Base-by-base conservation (phyloP, 2,113 vertebrate genomes). In the Noctilio leporinus region DNA sequence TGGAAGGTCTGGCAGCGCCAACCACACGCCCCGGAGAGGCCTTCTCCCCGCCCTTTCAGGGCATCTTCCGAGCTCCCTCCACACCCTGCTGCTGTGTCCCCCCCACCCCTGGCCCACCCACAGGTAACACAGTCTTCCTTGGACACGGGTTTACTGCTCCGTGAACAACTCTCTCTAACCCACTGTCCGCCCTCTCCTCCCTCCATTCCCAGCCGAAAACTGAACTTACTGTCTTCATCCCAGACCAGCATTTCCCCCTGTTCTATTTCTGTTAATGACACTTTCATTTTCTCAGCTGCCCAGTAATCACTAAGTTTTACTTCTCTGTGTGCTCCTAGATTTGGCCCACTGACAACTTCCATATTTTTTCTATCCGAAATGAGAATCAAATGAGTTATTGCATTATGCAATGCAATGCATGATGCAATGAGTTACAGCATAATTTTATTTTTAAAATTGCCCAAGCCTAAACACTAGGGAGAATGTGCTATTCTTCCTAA, bases 281-380 rank as follows among this genome's bases (percentile, higher is more conserved):
- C 43, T 84, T 93, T 87, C 35, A 45, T 83, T 78, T 94, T 82
- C 92, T 95, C 73, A 45, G 28, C 86, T 83, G 65, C 57, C 49
- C 35, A 89, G 89, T 22, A 76, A 51, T 22, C 10, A n/a, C 7
- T 77, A 59, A 72, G 5, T 55, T 70, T 47, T 14, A 72, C 20
- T 67, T 82, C 55, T 78, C 62, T 80, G 4, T 55, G 24, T 4
- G 35, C 6, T 38, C 17, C 22, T 47, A 38, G 7, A 38, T 19
- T 62, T 33, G 55, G 59, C 17, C 69, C 62, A 67, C 0, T 83
- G 57, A 12, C 1, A 3, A 57, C 30, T 64, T 77, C 62, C 38
- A 82, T 10, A 49, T 11, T 35, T 55, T 26, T 85, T 96, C 47
- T 45, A 38, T 10, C 40, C 7, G 24, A 72, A 64, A 89, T 51